A percentile compares a stretch with the other conserved stretches of the same genome.
phyloP scores from a whole-genome alignment of 2,888 invertebrate species.

The Adelognathus sp. region DNA sequence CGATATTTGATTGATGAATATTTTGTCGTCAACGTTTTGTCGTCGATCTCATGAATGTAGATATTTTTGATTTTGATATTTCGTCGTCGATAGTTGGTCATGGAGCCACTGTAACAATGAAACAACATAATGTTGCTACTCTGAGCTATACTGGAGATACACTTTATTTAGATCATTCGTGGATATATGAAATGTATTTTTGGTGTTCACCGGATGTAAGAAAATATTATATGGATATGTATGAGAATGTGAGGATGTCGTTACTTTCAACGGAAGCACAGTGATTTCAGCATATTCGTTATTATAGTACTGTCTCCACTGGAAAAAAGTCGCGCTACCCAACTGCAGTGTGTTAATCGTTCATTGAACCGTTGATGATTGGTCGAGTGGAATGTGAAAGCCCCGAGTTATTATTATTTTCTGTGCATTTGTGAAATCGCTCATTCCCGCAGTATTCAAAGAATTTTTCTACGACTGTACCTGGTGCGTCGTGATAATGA shows the following conservation, averaged over 20 bases:
- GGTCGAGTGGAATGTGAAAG: not conserved
- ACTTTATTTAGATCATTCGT: too few species aligned
- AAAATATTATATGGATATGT: too few species aligned
- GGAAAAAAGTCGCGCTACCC: not conserved
- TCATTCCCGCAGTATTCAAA: not conserved
- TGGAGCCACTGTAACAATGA: too few species aligned
- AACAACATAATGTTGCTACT: too few species aligned
- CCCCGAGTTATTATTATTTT: not conserved
- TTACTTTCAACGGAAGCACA: not conserved
- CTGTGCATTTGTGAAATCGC: not conserved
- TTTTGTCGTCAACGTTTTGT: too few species aligned
- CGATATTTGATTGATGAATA: too few species aligned
- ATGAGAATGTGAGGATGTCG: not conserved
- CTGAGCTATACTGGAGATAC: too few species aligned
- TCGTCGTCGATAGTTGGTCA: too few species aligned
- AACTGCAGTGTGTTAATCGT: not conserved
- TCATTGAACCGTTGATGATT: not conserved
- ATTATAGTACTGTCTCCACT: not conserved
- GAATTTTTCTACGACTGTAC: conserved; percentile 64
- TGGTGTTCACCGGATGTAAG: too few species aligned
- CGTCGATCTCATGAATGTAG: too few species aligned
- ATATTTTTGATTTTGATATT: too few species aligned
- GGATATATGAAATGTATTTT: too few species aligned
- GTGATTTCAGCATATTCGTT: not conserved
- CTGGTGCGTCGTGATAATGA: conserved; percentile 85